Evolutionary conservation across 2,113 vertebrate genomes (phyloP).

Genomic region (Prionailurus viverrinus): DNA sequence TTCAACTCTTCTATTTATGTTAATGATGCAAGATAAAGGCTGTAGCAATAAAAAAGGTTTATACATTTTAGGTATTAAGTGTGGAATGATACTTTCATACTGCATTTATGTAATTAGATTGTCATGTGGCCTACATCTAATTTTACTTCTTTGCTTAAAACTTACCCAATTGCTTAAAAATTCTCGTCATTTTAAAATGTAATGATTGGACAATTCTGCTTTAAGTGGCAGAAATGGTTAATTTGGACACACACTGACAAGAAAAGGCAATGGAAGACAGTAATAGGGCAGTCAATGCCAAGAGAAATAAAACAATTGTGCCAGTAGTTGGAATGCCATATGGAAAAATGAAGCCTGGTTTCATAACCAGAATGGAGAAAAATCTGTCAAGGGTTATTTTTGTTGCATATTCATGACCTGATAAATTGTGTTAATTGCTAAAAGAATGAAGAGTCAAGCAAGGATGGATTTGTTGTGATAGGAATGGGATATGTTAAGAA

Average conservation of each 20-base stretch:
- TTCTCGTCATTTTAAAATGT: slow-evolving; percentile 25
- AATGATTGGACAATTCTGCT: slow-evolving; percentile 51
- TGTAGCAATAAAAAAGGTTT: neutral
- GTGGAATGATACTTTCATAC: neutral
- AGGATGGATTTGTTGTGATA: slow-evolving; percentile 73
- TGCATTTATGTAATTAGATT: neutral
- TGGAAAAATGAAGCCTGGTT: slow-evolving; percentile 71
- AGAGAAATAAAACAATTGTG: slow-evolving; percentile 69
- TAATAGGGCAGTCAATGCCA: slow-evolving; percentile 48
- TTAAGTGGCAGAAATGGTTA: slow-evolving; percentile 63
- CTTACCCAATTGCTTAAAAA: slow-evolving; percentile 21
- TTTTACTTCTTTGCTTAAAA: slow-evolving; percentile 53
- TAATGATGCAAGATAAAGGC: neutral
- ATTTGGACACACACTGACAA: slow-evolving; percentile 74
- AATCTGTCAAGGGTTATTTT: slow-evolving; percentile 83
- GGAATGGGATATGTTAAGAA: slow-evolving; percentile 56
- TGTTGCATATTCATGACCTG: slow-evolving; percentile 84
- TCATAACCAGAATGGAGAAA: slow-evolving; percentile 77
- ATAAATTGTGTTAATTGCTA: slow-evolving; percentile 85
- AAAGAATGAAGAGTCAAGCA: slow-evolving; percentile 79
- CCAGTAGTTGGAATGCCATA: slow-evolving; percentile 80
- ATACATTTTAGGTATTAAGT: neutral
- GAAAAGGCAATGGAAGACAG: slow-evolving; percentile 56
- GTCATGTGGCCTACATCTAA: neutral
- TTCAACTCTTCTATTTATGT: neutral